A percentile compares a stretch with the other conserved stretches of the same genome.
These are phyloP conservation scores for Loriculus beryllinus DNA, from an alignment of 2,797 vertebrate species.

Conservation along the genomic window DNA sequence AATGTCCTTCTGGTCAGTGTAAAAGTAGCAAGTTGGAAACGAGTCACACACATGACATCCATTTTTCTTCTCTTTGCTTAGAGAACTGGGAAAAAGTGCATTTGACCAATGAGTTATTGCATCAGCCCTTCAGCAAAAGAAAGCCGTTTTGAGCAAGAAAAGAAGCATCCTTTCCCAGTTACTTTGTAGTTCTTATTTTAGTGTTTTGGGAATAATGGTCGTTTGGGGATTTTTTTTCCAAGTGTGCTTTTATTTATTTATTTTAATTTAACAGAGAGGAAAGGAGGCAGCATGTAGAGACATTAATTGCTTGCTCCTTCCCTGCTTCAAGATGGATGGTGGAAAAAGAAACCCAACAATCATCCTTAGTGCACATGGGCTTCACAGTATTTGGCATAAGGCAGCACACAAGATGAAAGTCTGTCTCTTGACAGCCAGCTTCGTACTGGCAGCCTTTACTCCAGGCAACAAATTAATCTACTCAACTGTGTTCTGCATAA, in stretches of 20 bases:
- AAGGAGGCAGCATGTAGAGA: not conserved
- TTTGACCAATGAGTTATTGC: not conserved
- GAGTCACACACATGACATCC: not conserved
- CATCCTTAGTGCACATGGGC: not conserved
- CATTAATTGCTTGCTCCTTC: not conserved
- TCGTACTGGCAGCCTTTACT: slow-evolving; percentile 38
- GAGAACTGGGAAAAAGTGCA: not conserved
- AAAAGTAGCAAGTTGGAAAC: slow-evolving; percentile 8
- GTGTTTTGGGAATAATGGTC: not conserved
- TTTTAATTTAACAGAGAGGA: not conserved
- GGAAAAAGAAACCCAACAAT: not conserved
- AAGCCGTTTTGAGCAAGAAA: not conserved
- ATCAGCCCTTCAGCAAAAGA: not conserved
- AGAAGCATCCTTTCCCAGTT: not conserved
- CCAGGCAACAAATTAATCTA: slow-evolving; percentile 59
- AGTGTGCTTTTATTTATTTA: not conserved
- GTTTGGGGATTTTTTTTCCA: not conserved
- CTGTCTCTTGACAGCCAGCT: slow-evolving; percentile 51
- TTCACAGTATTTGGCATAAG: slow-evolving; percentile 25
- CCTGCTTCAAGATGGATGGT: not conserved
- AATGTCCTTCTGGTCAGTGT: not conserved
- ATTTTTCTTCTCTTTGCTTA: not conserved
- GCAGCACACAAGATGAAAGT: slow-evolving; percentile 30
- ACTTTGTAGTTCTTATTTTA: not conserved
- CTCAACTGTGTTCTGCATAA: slow-evolving; percentile 55